These are phyloP conservation scores for Trichogramma evanescens DNA, from an alignment of 2,888 invertebrate genomes.

Conservation along the genomic window DNA sequence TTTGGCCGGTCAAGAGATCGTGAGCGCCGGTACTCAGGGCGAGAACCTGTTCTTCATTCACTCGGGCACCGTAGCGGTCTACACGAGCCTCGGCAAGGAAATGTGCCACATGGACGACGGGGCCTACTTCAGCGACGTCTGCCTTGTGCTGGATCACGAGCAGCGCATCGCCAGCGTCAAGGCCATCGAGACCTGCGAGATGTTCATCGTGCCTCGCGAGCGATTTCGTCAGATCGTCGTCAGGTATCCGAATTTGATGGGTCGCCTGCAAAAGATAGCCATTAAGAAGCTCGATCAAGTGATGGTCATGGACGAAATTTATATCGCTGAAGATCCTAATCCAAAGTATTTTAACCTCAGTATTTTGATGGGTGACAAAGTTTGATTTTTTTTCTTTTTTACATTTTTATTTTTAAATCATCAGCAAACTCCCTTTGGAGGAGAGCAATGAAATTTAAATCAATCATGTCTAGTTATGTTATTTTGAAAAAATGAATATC, in stretches of 20 bases:
- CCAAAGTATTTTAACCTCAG: constrained; percentile 30
- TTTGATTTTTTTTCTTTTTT: not conserved
- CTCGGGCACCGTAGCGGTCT: constrained; percentile 48
- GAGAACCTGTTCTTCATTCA: constrained; percentile 45
- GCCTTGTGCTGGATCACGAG: constrained; percentile 45
- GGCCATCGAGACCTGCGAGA: constrained; percentile 48
- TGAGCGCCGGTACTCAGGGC: constrained; percentile 40
- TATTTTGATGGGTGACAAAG: constrained; percentile 18
- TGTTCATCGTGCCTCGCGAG: constrained; percentile 40
- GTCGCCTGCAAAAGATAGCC: constrained; percentile 36
- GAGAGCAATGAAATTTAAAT: too few species aligned
- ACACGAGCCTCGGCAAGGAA: constrained; percentile 44
- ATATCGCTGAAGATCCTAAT: not conserved
- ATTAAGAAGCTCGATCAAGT: constrained; percentile 29
- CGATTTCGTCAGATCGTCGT: constrained; percentile 43
- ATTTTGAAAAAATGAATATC: not conserved
- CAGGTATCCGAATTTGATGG: constrained; percentile 41
- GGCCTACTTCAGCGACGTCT: constrained; percentile 49
- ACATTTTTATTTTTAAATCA: not conserved
- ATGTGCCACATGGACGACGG: constrained; percentile 50
- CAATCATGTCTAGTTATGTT: too few species aligned
- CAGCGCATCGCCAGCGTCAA: constrained; percentile 43
- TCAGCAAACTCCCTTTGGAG: not conserved
- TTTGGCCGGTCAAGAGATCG: constrained; percentile 44
- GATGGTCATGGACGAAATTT: constrained; percentile 24